Evolutionary conservation across 2,888 invertebrate genomes (phyloP), one percentile per base, ranked within the genome.

Genomic region (Euproctis similis): DNA sequence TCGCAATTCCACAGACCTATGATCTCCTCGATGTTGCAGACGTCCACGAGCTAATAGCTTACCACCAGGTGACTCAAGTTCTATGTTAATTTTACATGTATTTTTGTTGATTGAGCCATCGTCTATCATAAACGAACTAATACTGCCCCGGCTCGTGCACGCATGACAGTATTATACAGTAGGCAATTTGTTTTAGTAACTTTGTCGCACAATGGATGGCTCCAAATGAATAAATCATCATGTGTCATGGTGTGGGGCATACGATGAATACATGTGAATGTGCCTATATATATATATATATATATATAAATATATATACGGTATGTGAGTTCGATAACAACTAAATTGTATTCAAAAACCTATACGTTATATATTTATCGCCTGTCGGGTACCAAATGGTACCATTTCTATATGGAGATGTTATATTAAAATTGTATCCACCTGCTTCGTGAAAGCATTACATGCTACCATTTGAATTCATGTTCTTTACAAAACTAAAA

Each of bases 141-240:
- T 7, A 12, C 16, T 23, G 24, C 17, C n/a, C n/a, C 26, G 31
- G 30, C 18, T n/a, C n/a, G n/a, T n/a, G n/a, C n/a, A n/a, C n/a
- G n/a, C 27, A 34, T 21, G 12, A 23, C 21, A 25, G 28, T 28
- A 34, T 34, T 29, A 36, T 46, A 34, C 30, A 37, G 26, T 26
- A 21, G 26, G 31, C 42, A 41, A 46, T 49, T 46, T 43, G 34
- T 48, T 52, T 31, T 31, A 41, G 48, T 34, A 51, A 42, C 29
- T 46, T 39, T 34, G 45, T 46, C 39, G 30, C 39, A 52, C 54
- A 54, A 52, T 53, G 53, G 50, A 50, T 50, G 42, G 44, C 43
- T 42, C 49, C 42, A 39, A 51, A 60, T 68, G 61, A 66, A 68
- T 65, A 63, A 68, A 66, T 57, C 57, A 70, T 63, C 30, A 46